These are phyloP conservation scores for Carettochelys insculpta DNA, from an alignment of 2,113 vertebrate species.

Conservation along the genomic window DNA sequence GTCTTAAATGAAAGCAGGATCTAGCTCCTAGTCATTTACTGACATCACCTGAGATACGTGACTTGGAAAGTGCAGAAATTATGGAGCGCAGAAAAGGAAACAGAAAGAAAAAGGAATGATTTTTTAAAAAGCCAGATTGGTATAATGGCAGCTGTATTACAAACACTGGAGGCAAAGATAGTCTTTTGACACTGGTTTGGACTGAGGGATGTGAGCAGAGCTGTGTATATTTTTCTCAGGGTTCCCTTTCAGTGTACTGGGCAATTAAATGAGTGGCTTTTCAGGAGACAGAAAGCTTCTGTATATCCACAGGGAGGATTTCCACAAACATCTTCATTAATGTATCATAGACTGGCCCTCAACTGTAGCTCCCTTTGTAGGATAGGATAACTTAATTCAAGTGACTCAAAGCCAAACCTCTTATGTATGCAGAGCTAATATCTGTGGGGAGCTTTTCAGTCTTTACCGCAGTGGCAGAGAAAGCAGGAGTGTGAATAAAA, in stretches of 20 bases:
- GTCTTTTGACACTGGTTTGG: background rate
- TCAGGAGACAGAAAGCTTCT: slow-evolving; percentile 12
- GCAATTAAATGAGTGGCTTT: background rate
- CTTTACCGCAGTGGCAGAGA: background rate
- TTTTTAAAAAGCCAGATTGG: background rate
- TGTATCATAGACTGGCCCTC: background rate
- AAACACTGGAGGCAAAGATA: background rate
- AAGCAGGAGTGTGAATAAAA: accelerated
- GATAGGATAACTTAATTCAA: background rate
- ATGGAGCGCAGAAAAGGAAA: background rate
- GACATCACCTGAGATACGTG: background rate
- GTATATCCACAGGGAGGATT: background rate
- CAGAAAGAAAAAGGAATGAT: background rate
- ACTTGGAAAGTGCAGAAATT: background rate
- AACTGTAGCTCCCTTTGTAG: slow-evolving; percentile 20
- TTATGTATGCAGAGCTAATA: background rate
- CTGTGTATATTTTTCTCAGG: background rate
- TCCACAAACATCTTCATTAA: slow-evolving; percentile 3
- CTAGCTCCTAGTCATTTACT: background rate
- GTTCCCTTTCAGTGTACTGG: background rate
- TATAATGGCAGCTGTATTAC: background rate
- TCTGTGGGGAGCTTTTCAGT: background rate
- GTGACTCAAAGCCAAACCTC: background rate
- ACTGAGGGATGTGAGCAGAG: background rate
- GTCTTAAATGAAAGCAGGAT: background rate